These are phyloP conservation scores for Echiichthys vipera DNA, from an alignment of 2,797 vertebrate genomes.

Conservation along the genomic window DNA sequence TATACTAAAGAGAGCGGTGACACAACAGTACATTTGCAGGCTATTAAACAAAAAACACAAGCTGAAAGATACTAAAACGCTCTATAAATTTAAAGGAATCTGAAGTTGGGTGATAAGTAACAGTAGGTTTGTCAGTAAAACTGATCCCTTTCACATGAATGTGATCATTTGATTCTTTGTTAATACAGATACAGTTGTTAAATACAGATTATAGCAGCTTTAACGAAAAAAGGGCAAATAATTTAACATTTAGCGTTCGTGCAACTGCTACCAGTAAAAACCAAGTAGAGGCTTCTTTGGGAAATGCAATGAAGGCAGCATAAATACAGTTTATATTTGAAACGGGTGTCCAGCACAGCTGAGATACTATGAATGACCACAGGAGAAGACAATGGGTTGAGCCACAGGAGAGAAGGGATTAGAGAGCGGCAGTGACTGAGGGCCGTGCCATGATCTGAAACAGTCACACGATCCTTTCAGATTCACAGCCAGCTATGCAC, in stretches of 20 bases:
- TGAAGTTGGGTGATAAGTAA: neutral
- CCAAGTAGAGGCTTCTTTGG: neutral
- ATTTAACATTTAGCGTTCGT: neutral
- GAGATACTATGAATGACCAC: slow-evolving; percentile 65
- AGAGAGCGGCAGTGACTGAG: slow-evolving; percentile 68
- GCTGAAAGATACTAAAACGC: neutral
- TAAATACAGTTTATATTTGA: slow-evolving; percentile 39
- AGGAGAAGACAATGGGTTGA: slow-evolving; percentile 74
- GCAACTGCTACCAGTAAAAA: neutral
- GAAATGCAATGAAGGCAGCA: slow-evolving; percentile 21
- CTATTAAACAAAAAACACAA: neutral
- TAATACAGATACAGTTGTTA: no score
- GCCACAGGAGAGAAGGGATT: slow-evolving; percentile 64
- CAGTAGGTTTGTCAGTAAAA: neutral
- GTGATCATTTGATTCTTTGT: neutral
- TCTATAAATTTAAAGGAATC: neutral
- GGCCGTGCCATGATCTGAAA: slow-evolving; percentile 85
- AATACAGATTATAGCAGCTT: neutral
- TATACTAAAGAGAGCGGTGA: neutral
- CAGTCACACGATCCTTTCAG: slow-evolving; percentile 76
- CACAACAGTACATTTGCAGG: neutral
- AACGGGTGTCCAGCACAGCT: slow-evolving; percentile 55
- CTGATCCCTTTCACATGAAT: neutral
- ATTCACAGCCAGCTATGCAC: slow-evolving; percentile 84
- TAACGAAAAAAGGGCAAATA: neutral